Evolutionary conservation across 2,113 vertebrate species (phyloP), one percentile per base, ranked within the genome.

Genomic region (Capreolus pygargus): DNA sequence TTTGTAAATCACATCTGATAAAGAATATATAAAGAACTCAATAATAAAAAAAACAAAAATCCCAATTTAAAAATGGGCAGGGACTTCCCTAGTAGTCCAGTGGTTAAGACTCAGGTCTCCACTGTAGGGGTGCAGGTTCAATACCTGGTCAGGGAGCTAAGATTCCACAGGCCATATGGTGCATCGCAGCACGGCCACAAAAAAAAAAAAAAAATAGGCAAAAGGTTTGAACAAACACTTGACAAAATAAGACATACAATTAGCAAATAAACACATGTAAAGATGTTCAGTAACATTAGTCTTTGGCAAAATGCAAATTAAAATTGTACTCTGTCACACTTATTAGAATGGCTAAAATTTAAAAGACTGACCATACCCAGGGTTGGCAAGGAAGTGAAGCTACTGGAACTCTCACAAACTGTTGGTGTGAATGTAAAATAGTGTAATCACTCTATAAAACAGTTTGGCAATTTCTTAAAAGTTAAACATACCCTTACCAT

Each of bases 1-100:
- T 87, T 84, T 76, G 6, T 74, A 81, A 95, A 57, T 78, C 79
- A 64, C n/a, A 54, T 67, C 61, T 92, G 30, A 67, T n/a, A 67
- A 95, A 94, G 33, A 81, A 92, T 39, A 89, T 94, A 83, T 39
- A 67, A 79, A 92, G 15, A 95, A 87, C 16, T 92, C 67, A 86
- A 45, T 88, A 61, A 61, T 57, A 52, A 87, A 76, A 43, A 79
- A 78, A 70, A 85, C 23, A 86, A 70, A 90, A 52, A 74, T 47
- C 16, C 17, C n/a, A 45, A 12, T 86, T 57, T 50, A n/a, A 84
- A 89, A 91, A 61, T 50, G 19, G n/a, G 19, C 19, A 23, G 19
- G n/a, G 67, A 39, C n/a, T 70, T 70, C 67, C n/a, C n/a, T 39
- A 70, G n/a, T 70, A 19, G 67, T 70, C 67, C 67, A 70, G 64